Conservation (phyloP, 2,113 vertebrate genomes). For the Passer montanus region DNA sequence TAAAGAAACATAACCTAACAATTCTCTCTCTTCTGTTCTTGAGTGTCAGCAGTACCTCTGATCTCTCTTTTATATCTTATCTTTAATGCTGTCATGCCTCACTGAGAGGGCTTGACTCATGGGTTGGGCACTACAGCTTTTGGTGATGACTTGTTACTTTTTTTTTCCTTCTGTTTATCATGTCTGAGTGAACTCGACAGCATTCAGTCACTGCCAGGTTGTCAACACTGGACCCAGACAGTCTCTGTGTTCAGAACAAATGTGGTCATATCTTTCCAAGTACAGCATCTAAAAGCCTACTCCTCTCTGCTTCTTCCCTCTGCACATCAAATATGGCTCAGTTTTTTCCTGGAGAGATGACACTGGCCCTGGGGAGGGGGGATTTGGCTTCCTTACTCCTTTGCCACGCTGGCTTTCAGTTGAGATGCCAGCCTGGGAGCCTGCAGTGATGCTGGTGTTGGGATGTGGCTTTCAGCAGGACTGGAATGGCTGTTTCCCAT, state of each 20-base stretch:
- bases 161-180: not conserved
- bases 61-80: not conserved
- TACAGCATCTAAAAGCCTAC: not conserved
- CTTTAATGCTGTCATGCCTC: not conserved
- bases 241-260: not conserved
- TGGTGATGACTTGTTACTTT: slow-evolving; percentile 2
- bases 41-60: not conserved
- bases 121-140: slow-evolving; percentile 6
- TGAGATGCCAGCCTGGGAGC: not conserved
- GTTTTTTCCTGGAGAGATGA: not conserved
- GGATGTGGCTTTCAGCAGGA: slow-evolving; percentile 33
- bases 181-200: fast-evolving
- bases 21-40: not conserved
- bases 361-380: not conserved
- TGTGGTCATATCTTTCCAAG: not conserved
- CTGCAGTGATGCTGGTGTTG: not conserved
- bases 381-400: not conserved
- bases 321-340: not conserved
- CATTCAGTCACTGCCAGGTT: not conserved
- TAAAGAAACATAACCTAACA: not conserved
- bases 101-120: not conserved
- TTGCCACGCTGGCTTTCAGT: fast-evolving
- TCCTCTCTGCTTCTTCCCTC: not conserved
- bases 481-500: slow-evolving; percentile 46
- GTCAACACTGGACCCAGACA: not conserved